These are phyloP conservation scores for Amazona vittata DNA, from an alignment of 2,113 vertebrate genomes.

Conservation along the genomic window DNA sequence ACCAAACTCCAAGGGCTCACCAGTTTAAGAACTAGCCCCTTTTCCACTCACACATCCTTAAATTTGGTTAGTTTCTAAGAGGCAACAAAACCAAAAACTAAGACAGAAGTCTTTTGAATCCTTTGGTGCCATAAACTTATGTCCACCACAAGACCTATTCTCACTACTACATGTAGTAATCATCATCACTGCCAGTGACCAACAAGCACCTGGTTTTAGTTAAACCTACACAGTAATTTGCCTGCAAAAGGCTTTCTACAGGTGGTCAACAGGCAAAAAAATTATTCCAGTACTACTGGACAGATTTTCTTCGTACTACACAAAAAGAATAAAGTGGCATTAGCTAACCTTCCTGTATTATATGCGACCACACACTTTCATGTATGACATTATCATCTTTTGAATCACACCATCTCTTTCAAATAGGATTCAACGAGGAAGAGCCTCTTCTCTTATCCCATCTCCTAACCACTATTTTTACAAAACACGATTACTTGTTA, in stretches of 20 bases:
- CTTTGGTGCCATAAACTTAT: background rate
- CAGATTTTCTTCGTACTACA: background rate
- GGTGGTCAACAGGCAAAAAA: background rate
- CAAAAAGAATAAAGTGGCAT: background rate
- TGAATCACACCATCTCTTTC: background rate
- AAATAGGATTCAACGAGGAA: background rate
- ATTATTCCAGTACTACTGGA: background rate
- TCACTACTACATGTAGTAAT: background rate
- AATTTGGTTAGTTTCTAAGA: background rate
- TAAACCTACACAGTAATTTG: background rate
- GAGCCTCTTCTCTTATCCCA: background rate
- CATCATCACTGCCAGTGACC: background rate
- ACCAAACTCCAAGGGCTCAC: background rate
- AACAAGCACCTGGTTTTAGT: constrained; percentile 13
- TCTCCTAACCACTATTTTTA: background rate
- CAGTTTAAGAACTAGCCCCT: background rate
- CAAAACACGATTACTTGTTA: background rate
- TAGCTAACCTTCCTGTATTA: background rate
- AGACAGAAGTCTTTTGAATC: background rate
- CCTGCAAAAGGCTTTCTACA: constrained; percentile 1
- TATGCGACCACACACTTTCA: background rate
- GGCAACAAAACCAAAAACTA: background rate
- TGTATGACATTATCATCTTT: background rate
- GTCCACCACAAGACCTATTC: background rate
- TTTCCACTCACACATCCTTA: background rate